Evolutionary conservation across 2,113 vertebrate species (phyloP), one percentile per base, ranked within the genome.

Genomic region (Bufo bufo): DNA sequence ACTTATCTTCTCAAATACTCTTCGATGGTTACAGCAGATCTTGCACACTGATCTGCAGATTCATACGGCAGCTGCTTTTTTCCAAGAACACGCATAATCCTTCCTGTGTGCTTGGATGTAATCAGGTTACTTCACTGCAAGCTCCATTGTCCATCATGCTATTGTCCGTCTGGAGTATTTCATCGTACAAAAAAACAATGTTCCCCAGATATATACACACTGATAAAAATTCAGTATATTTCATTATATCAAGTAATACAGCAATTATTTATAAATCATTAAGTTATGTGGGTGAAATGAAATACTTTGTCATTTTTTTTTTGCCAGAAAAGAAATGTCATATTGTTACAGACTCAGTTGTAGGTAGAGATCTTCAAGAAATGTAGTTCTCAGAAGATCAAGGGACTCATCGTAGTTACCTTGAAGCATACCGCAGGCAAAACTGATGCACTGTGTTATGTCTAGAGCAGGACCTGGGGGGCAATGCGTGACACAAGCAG

Each of bases 1-100:
- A 66, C 58, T 77, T 77, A 56, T 58, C 12, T 84, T 47, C 81
- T 19, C 84, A 20, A 33, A 61, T 59, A 86, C n/a, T 75, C 56
- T 56, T 19, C 72, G 77, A 88, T 66, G 45, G 50, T 63, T 84
- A 50, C 63, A 20, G 81, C 81, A 84, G 87, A 88, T 69, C 47
- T 81, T 65, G 81, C 56, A 47, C 56, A 77, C 49, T 77, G 59
- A 84, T 72, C 80, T 84, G 69, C 45, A 77, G 56, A 47, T 52
- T 63, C 47, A 77, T 82, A 82, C 33, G 54, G 54, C 66, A 82
- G 58, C 52, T 45, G 19, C n/a, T 65, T 75, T 33, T 83, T 88
- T 88, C 80, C 71, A 88, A 88, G 81, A 88, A 88, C 59, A 61
- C 58, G 6, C 83, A 50, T 84, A 83, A 88, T 84, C 87, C 81